Percentiles rank a stretch among this genome's conserved stretches.
These are phyloP conservation scores for Oscheius sp. DNA, from an alignment of 2,888 invertebrate genomes.

Conservation along the genomic window DNA sequence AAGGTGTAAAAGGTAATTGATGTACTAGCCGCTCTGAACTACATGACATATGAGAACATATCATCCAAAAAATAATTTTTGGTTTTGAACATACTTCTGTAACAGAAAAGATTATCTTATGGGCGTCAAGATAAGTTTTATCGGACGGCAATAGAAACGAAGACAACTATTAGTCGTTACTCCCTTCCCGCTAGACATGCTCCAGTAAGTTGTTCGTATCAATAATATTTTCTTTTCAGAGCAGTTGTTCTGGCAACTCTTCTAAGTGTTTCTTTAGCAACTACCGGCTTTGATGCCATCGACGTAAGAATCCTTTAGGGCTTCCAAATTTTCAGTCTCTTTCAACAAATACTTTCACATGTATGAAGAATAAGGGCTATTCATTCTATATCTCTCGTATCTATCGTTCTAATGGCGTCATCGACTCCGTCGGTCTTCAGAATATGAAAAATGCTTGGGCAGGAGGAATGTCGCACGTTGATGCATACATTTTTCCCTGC, in stretches of 20 bases:
- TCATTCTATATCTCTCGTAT: conserved; percentile 43
- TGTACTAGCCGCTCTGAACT: too few species aligned
- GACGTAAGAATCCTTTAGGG: neutral
- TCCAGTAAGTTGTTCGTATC: too few species aligned
- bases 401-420: conserved; percentile 32
- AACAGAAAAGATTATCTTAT: too few species aligned
- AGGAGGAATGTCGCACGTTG: conserved; percentile 40
- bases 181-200: too few species aligned
- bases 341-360: conserved; percentile 29
- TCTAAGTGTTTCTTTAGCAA: conserved; percentile 12
- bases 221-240: too few species aligned
- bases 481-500: conserved; percentile 51
- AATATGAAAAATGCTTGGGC: conserved; percentile 42
- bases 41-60: too few species aligned
- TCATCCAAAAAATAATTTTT: too few species aligned
- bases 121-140: too few species aligned
- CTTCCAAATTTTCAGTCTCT: conserved; percentile 19
- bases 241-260: conserved; percentile 10
- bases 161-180: too few species aligned
- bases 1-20: too few species aligned
- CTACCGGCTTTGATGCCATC: conserved; percentile 35
- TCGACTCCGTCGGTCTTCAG: conserved; percentile 37
- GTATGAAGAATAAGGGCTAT: conserved; percentile 37
- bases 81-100: too few species aligned
- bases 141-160: too few species aligned